Percentiles rank a stretch among this genome's conserved stretches.
Evolutionary conservation across 2,797 vertebrate species (phyloP).

Genomic region (Hemitrygon akajei): DNA sequence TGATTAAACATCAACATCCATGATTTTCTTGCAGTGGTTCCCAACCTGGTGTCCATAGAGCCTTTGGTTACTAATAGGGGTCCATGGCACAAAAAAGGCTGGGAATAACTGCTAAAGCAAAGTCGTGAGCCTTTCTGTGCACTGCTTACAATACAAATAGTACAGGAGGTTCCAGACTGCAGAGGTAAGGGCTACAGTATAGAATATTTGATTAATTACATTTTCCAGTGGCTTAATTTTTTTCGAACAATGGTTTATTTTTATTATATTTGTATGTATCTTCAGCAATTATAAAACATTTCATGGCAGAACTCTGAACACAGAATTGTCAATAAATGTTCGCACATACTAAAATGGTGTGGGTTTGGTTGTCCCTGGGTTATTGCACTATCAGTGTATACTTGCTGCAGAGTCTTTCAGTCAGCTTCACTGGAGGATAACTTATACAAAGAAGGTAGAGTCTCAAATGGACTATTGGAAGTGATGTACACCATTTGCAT

Average conservation of each 20-base stretch:
- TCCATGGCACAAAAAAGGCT: no score
- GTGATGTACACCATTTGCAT: neutral
- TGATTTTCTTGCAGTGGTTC: neutral
- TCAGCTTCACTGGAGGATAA: neutral
- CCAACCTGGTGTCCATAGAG: no score
- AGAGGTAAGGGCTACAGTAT: constrained; percentile 6
- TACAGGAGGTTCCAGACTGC: neutral
- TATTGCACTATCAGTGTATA: neutral
- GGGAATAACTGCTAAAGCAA: neutral
- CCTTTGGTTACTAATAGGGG: no score
- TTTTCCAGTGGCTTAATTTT: neutral
- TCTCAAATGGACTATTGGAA: neutral
- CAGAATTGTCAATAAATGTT: neutral
- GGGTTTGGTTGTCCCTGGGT: neutral
- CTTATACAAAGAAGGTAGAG: neutral
- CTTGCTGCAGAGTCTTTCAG: neutral
- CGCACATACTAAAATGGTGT: neutral
- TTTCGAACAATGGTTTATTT: neutral
- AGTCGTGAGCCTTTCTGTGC: neutral
- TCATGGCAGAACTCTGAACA: neutral
- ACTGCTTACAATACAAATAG: constrained; percentile 23
- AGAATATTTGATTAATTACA: neutral
- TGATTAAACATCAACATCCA: neutral
- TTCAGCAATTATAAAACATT: neutral
- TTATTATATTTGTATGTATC: neutral